phyloP scores from a whole-genome alignment of 2,113 vertebrate species.

The Sturnira hondurensis region DNA sequence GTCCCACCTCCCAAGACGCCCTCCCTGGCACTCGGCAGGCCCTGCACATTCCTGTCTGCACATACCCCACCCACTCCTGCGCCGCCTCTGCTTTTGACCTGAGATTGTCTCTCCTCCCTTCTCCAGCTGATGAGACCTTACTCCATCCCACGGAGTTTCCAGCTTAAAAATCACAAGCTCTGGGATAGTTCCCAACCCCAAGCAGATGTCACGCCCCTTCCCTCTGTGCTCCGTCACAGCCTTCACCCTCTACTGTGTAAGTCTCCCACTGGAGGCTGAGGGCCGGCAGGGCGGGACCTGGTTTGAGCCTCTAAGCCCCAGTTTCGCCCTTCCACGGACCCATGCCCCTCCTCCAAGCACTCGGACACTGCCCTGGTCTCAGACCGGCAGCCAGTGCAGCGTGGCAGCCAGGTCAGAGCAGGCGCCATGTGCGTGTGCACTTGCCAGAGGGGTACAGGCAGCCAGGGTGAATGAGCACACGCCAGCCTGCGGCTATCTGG shows the following conservation, averaged over 20 bases:
- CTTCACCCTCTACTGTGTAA: not conserved
- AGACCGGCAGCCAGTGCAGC: not conserved
- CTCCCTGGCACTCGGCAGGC: rapidly evolving
- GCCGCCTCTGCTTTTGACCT: not conserved
- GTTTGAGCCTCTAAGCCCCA: not conserved
- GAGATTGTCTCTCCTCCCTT: not conserved
- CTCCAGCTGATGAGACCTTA: not conserved
- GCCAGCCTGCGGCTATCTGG: not conserved
- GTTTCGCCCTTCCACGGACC: not conserved
- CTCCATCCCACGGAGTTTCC: not conserved
- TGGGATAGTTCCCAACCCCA: not conserved
- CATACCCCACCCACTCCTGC: not conserved
- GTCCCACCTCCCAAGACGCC: not conserved
- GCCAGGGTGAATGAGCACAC: not conserved
- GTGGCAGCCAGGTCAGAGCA: not conserved
- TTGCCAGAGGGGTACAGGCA: not conserved
- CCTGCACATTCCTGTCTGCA: not conserved
- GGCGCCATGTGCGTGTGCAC: not conserved
- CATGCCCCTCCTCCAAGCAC: not conserved
- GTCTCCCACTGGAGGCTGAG: not conserved
- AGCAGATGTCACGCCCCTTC: not conserved
- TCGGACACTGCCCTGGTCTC: not conserved
- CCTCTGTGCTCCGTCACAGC: not conserved
- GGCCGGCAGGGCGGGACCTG: not conserved
- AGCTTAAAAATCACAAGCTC: not conserved